Percentiles rank a stretch among this genome's conserved stretches.
Evolutionary conservation across 2,888 invertebrate genomes (phyloP).

Genomic region (Lepidocyrtoides sp.): DNA sequence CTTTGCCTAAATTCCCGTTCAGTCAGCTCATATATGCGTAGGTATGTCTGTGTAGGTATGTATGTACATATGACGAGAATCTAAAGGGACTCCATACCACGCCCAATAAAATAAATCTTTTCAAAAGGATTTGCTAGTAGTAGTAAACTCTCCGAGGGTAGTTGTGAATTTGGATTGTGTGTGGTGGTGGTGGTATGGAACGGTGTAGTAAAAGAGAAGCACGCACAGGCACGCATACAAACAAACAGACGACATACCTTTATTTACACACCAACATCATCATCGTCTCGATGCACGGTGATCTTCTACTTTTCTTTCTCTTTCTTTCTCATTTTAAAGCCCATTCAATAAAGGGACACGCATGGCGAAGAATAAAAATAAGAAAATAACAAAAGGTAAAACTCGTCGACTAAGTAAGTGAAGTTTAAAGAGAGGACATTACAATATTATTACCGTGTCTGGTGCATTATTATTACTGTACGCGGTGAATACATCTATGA

Average conservation of each 20-base stretch:
- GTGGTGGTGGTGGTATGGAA: too few relatives aligned
- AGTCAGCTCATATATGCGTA: neutral
- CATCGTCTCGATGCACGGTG: neutral
- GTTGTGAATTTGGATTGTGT: slow-evolving; percentile 21
- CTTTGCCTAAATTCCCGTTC: slow-evolving; percentile 20
- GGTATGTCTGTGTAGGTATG: slow-evolving; percentile 1
- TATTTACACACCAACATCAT: slow-evolving; percentile 51
- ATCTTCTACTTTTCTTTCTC: neutral
- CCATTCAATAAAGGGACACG: slow-evolving; percentile 13
- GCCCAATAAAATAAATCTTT: slow-evolving; percentile 78
- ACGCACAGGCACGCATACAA: slow-evolving; percentile 20
- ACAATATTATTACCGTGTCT: slow-evolving; percentile 61
- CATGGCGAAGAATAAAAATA: neutral
- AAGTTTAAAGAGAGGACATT: slow-evolving; percentile 54
- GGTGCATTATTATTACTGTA: slow-evolving; percentile 24
- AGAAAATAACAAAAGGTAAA: slow-evolving; percentile 36
- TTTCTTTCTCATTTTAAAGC: neutral
- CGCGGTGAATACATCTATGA: neutral
- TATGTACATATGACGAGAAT: slow-evolving; percentile 33
- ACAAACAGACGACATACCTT: slow-evolving; percentile 28
- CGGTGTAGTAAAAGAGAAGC: slow-evolving; percentile 39
- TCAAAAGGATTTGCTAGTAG: slow-evolving; percentile 41
- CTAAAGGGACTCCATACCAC: slow-evolving; percentile 74
- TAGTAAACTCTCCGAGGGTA: slow-evolving; percentile 47
- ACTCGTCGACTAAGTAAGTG: slow-evolving; percentile 35